Evolutionary conservation across 1,140 invertebrate species (phyloP), one percentile per base, ranked within the genome.

Genomic region (Trialeurodes vaporariorum): DNA sequence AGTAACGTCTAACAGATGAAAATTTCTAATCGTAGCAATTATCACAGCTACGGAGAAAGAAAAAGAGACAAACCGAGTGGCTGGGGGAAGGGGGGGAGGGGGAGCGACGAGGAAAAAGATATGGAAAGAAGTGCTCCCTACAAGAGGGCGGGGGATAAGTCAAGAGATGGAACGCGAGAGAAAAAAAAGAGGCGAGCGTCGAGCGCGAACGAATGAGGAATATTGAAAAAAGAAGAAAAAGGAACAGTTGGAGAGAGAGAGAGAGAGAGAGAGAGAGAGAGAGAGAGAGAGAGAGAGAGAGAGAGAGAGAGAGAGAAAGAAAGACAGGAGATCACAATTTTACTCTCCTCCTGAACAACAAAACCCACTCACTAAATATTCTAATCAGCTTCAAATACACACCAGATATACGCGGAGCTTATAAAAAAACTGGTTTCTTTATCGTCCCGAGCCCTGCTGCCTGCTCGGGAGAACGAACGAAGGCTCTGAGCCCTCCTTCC

Each of bases 131-230:
- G n/a, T n/a, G n/a, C n/a, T n/a, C n/a, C n/a, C n/a, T n/a, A n/a
- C n/a, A n/a, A n/a, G 34, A 17, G 34, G 34, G 34, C 5, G 34
- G 34, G 34, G 34, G 34, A 49, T 49, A 17, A 49, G 17, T 9
- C 34, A 9, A 17, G 34, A 49, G 34, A 49, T 9, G 34, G 17
- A 49, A 17, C 34, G 34, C 34, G 25, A 63, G 22, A 25, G 25
- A 63, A n/a, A 27, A 26, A 25, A 24, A 13, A 61, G 60, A 61
- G n/a, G 26, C 60, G 60, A 61, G 26, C 26, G 60, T 61, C 1
- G n/a, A n/a, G n/a, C n/a, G n/a, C n/a, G n/a, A n/a, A n/a, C n/a
- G n/a, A n/a, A n/a, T n/a, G n/a, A n/a, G n/a, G n/a, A n/a, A n/a
- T n/a, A n/a, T 22, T 2, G 25, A 24, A 25, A 24, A 5, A 25